These are phyloP conservation scores for Yoshiicerus persimilis DNA, from an alignment of 1,140 invertebrate genomes.

Conservation along the genomic window DNA sequence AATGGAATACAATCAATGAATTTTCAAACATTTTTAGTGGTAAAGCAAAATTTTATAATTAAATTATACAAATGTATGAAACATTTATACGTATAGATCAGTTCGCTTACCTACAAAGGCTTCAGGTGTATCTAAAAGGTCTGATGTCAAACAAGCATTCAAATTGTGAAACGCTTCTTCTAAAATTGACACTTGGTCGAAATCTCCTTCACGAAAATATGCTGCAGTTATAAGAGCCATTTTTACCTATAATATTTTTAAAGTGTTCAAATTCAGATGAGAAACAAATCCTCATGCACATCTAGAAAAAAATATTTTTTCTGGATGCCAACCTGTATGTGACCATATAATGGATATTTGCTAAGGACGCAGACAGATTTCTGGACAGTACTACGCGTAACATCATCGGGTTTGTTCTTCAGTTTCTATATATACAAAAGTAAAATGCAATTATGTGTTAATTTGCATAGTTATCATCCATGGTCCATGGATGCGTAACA, in stretches of 20 bases:
- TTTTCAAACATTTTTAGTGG: not conserved
- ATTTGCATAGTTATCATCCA: too few relatives aligned
- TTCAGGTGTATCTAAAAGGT: slow-evolving; percentile 70
- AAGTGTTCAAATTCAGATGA: slow-evolving; percentile 47
- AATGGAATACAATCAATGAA: too few relatives aligned
- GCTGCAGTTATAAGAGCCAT: slow-evolving; percentile 93
- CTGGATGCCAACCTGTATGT: slow-evolving; percentile 70
- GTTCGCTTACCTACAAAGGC: slow-evolving; percentile 71
- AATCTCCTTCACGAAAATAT: slow-evolving; percentile 94
- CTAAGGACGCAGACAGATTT: slow-evolving; percentile 91
- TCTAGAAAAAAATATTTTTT: too few relatives aligned
- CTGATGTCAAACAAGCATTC: slow-evolving; percentile 72
- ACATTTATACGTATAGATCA: too few relatives aligned
- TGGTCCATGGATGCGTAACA: too few relatives aligned
- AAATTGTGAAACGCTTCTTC: slow-evolving; percentile 92
- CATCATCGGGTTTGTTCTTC: slow-evolving; percentile 90
- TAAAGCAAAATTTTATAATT: too few relatives aligned
- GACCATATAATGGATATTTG: slow-evolving; percentile 82
- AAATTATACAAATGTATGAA: too few relatives aligned
- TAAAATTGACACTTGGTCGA: slow-evolving; percentile 83
- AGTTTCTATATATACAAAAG: slow-evolving; percentile 64
- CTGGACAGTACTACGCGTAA: slow-evolving; percentile 92
- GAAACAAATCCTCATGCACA: too few relatives aligned
- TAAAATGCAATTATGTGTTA: not conserved
- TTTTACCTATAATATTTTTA: slow-evolving; percentile 62